These are phyloP conservation scores for Nasonia vitripennis DNA, from an alignment of 1,140 invertebrate species.

Conservation along the genomic window DNA sequence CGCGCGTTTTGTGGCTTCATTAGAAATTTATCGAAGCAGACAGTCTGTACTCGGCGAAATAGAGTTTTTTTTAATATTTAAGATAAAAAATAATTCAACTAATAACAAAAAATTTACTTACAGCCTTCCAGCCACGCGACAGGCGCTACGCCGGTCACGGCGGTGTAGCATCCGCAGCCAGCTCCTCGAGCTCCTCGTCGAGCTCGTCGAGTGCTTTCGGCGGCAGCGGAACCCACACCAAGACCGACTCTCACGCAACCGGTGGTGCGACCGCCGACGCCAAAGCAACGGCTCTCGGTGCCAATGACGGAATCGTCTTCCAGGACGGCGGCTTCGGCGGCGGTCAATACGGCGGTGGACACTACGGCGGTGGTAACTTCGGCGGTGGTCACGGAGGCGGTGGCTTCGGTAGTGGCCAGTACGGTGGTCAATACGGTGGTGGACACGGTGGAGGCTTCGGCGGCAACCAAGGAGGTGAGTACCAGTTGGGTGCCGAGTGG, in stretches of 20 bases:
- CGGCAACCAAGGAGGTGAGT: conserved; percentile 16
- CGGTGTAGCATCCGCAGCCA: conserved; percentile 28
- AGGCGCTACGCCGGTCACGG: neutral
- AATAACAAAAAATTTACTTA: neutral
- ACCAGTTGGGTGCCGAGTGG: too few relatives aligned
- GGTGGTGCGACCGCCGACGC: conserved; percentile 49
- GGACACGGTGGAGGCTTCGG: conserved; percentile 32
- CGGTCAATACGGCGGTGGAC: conserved; percentile 29
- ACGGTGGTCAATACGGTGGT: conserved; percentile 36
- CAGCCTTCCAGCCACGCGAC: neutral
- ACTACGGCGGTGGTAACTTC: conserved; percentile 2
- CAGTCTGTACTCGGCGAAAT: too few relatives aligned
- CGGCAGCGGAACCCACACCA: conserved; percentile 50
- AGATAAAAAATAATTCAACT: neutral
- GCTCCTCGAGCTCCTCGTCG: conserved; percentile 44
- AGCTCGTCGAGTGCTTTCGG: neutral
- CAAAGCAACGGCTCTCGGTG: conserved; percentile 52
- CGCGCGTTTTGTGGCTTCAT: too few relatives aligned
- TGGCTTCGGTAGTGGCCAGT: conserved; percentile 17
- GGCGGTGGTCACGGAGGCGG: conserved; percentile 40
- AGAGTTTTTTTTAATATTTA: too few relatives aligned
- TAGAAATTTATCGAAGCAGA: too few relatives aligned
- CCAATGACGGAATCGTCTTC: neutral
- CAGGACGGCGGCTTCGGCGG: conserved; percentile 1
- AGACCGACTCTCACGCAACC: conserved; percentile 51